A percentile compares a stretch with the other conserved stretches of the same genome.
phyloP scores from a whole-genome alignment of 2,888 invertebrate genomes.

The Heliconius ethilla region DNA sequence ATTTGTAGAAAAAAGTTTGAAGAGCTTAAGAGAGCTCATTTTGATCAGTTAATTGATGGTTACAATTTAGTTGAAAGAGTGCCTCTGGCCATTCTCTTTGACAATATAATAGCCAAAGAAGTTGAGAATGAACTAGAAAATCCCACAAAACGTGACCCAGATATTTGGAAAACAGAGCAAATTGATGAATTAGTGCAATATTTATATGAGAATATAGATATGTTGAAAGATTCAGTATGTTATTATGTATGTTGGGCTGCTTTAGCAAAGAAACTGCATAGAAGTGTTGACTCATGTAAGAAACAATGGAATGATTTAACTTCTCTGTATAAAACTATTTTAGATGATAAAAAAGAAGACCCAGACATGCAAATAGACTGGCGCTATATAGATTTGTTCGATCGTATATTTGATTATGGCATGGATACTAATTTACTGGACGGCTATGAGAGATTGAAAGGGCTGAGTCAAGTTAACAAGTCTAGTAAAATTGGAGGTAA shows the following conservation, averaged over 20 bases:
- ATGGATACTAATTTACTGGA: constrained; percentile 66
- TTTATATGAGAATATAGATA: constrained; percentile 64
- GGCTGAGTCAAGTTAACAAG: constrained; percentile 42
- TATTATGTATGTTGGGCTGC: constrained; percentile 70
- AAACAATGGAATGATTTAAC: constrained; percentile 67
- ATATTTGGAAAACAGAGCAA: constrained; percentile 56
- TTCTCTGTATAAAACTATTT: constrained; percentile 60
- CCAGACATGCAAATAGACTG: constrained; percentile 73
- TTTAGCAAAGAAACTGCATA: constrained; percentile 56
- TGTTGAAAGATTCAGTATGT: constrained; percentile 69
- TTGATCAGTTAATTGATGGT: constrained; percentile 57
- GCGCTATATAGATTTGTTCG: constrained; percentile 74
- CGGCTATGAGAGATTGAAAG: constrained; percentile 56
- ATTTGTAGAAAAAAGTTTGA: constrained; percentile 61
- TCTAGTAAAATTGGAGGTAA: constrained; percentile 60
- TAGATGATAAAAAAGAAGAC: constrained; percentile 71
- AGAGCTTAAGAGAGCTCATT: constrained; percentile 59
- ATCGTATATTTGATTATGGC: constrained; percentile 75
- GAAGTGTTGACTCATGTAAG: constrained; percentile 54
- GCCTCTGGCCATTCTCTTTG: constrained; percentile 66
- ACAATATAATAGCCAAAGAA: constrained; percentile 68
- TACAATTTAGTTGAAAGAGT: constrained; percentile 59
- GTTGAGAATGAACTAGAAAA: constrained; percentile 54
- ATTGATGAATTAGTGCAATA: constrained; percentile 66
- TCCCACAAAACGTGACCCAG: constrained; percentile 39